Evolutionary conservation across 2,113 vertebrate genomes (phyloP), one percentile per base, ranked within the genome.

Genomic region (Saccopteryx bilineata): DNA sequence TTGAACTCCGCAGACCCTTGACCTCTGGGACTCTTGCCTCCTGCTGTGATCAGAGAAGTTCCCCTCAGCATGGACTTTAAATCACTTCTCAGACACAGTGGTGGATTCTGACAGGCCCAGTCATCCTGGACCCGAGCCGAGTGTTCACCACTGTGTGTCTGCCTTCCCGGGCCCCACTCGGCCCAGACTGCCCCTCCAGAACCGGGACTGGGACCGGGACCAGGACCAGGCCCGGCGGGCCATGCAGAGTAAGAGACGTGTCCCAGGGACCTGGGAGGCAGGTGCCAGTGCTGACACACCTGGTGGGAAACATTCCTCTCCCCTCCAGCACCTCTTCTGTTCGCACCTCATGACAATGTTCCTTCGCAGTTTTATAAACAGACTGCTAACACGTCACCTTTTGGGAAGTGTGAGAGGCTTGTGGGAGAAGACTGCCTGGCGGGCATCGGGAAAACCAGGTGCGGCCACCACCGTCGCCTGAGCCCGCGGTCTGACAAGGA

Each of bases 361-460:
- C 75, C 80, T 95, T 91, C 65, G 74, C 96, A 95, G 95, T 87
- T 95, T 97, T 97, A 97, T 96, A 98, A 97, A 96, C 91, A 97
- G 94, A 84, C 83, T 97, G 97, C 89, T 95, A 91, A 95, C 95
- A 95, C 74, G 56, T 72, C 96, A 96, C 96, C 91, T 97, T 95
- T 92, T 72, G 1, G 76, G 86, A 95, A 75, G 82, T 94, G 96
- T 91, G 89, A 96, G 74, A 24, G 2, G n/a, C 48, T 58, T 65
- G 81, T 61, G 74, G 72, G 87, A 52, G 78, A 76, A 63, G n/a
- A 23, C 84, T 31, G 60, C 75, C 86, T 76, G 78, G 84, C 86
- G 81, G 78, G 84, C 60, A 61, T 76, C 90, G 78, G 87, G 58
- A 11, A 8, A 39, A 26, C 52, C 60, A 71, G 63, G 83, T 21